These are phyloP conservation scores for Monoplex corrugatus DNA, from an alignment of 2,888 invertebrate genomes.

Conservation along the genomic window DNA sequence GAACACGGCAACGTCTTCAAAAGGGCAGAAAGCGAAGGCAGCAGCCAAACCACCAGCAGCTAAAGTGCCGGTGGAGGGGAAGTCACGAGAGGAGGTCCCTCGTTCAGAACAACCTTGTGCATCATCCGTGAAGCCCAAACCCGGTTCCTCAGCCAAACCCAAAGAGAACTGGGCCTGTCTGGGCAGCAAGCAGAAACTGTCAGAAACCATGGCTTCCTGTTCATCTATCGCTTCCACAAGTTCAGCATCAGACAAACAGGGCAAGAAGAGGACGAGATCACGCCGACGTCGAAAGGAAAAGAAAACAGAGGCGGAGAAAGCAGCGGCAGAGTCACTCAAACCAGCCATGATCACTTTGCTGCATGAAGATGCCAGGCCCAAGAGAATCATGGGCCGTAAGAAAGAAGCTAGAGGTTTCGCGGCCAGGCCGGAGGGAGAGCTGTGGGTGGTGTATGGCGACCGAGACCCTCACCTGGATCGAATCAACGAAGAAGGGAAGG, in stretches of 20 bases:
- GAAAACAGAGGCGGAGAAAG: neutral
- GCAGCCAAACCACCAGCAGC: no score
- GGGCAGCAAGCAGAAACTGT: conserved; percentile 13
- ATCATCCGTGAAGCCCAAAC: neutral
- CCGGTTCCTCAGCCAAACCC: neutral
- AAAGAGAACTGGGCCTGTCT: neutral
- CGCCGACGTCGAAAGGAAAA: neutral
- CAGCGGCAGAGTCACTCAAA: neutral
- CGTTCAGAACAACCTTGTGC: no score
- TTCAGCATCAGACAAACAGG: neutral
- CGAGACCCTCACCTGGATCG: conserved; percentile 44
- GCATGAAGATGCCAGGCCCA: neutral
- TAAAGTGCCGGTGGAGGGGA: no score
- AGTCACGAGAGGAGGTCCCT: no score
- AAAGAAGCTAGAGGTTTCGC: conserved; percentile 23
- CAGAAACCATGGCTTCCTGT: conserved; percentile 22
- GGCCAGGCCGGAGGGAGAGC: neutral
- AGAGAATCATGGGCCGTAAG: neutral
- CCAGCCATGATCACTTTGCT: neutral
- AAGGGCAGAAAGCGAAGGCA: no score
- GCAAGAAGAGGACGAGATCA: neutral
- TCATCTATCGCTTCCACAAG: neutral
- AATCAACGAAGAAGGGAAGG: neutral
- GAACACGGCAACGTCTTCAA: no score
- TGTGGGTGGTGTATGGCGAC: conserved; percentile 44